Base-by-base conservation (phyloP, 2,797 vertebrate species). In the Alosa sapidissima region DNA sequence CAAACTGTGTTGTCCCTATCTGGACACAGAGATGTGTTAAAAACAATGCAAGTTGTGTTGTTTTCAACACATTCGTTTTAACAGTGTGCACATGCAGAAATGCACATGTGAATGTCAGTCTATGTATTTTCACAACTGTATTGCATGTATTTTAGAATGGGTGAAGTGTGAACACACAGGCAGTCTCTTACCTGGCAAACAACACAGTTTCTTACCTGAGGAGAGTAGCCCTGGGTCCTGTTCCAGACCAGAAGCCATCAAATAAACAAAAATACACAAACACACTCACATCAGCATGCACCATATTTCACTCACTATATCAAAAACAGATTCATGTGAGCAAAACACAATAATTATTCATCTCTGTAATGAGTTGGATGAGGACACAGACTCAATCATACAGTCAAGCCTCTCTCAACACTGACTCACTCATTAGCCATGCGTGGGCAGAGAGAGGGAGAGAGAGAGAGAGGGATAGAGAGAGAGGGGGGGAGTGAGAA, bases 151-250 rank as follows among this genome's bases (percentile, higher is more conserved):
- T 2, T 2, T 41, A 41, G 41, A 41, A 41, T 24, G n/a, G 21
- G n/a, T 24, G n/a, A 28, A 24, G n/a, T 62, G 58, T 62, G n/a
- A 62, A 62, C n/a, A 24, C n/a, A 45, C 16, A 41, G 11, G 8
- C 36, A 45, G 72, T 47, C 72, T 45, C n/a, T 72, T 16, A 72
- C 28, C 68, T 36, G 68, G 36, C 68, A 41, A 16, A 72, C 28
- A 72, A 72, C 68, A 72, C 28, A 72, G 11, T 72, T 72, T 78
- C 91, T 92, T 92, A 96, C 96, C 96, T 92, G 95, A 93, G 72
- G 95, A 94, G 78, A 83, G 82, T 48, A 94, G 85, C 81, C 93
- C 96, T 52, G 94, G 94, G 81, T 96, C 95, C 96, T 96, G 81
- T 1, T n/a, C 75, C 84, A 89, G 81, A 85, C 0, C 82, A 89